Percentiles rank a stretch among this genome's conserved stretches.
Evolutionary conservation across 2,797 vertebrate species (phyloP).

Genomic region (Falco concolor): DNA sequence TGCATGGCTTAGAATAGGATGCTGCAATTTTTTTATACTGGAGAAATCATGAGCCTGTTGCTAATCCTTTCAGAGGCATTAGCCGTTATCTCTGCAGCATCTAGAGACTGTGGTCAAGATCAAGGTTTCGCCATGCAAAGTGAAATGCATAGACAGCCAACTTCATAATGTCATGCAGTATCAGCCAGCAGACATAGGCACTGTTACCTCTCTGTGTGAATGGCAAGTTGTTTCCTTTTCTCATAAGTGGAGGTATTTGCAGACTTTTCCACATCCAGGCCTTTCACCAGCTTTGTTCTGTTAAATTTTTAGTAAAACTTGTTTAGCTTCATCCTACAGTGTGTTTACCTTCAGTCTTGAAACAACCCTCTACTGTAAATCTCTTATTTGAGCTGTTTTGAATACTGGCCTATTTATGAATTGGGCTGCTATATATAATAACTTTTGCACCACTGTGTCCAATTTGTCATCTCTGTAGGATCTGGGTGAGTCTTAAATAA

Average conservation of each 20-base stretch:
- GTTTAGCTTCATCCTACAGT: not conserved
- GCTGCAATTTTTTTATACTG: not conserved
- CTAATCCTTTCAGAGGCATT: not conserved
- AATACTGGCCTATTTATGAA: not conserved
- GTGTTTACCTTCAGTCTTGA: not conserved
- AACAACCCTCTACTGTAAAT: not conserved
- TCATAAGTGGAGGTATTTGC: not conserved
- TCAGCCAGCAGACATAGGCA: not conserved
- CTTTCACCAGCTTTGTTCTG: not conserved
- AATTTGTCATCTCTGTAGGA: not conserved
- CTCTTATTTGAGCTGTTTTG: not conserved
- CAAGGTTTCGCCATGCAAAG: not conserved
- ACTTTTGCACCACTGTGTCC: not conserved
- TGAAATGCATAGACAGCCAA: not conserved
- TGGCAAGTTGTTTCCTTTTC: not conserved
- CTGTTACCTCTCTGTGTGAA: not conserved
- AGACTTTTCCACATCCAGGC: not conserved
- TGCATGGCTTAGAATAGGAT: not conserved
- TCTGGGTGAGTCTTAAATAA: not conserved
- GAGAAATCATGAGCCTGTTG: not conserved
- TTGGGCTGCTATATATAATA: not conserved
- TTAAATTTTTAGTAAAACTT: not conserved
- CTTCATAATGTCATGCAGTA: not conserved
- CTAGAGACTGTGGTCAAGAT: not conserved
- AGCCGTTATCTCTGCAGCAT: not conserved